Evolutionary conservation across 2,888 invertebrate species (phyloP).

Genomic region (Clistopyga incitator): DNA sequence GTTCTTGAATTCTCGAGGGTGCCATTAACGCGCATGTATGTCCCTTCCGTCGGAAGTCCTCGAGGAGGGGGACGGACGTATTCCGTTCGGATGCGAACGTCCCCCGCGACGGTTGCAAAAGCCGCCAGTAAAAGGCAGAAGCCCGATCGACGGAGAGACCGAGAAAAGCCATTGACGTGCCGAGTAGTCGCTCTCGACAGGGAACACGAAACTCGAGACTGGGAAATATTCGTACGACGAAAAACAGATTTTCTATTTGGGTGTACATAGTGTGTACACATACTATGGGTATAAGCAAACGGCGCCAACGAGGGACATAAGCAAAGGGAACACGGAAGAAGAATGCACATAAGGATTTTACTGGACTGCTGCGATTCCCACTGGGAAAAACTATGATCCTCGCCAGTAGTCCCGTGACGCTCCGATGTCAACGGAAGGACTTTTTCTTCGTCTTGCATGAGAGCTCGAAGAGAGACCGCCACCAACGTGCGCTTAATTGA

Average conservation of each 20-base stretch:
- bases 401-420: slow-evolving; percentile 8
- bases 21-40: slow-evolving; percentile 72
- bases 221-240: slow-evolving; percentile 70
- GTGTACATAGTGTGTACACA: slow-evolving; percentile 59
- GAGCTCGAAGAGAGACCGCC: slow-evolving; percentile 45
- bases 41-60: slow-evolving; percentile 78
- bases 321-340: slow-evolving; percentile 63
- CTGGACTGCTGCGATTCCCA: background rate
- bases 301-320: slow-evolving; percentile 63
- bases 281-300: slow-evolving; percentile 60
- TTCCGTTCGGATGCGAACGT: slow-evolving; percentile 54
- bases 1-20: slow-evolving; percentile 58
- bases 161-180: slow-evolving; percentile 63
- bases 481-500: slow-evolving; percentile 77
- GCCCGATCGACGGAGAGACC: slow-evolving; percentile 69
- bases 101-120: slow-evolving; percentile 39
- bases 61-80: slow-evolving; percentile 51
- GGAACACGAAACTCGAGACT: slow-evolving; percentile 74
- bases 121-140: slow-evolving; percentile 65
- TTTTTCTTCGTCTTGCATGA: slow-evolving; percentile 48
- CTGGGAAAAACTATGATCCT: slow-evolving; percentile 26
- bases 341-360: background rate
- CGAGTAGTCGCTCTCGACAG: slow-evolving; percentile 16
- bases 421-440: slow-evolving; percentile 59
- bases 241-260: slow-evolving; percentile 76